Conservation (phyloP, 2,888 invertebrate genomes). For the Diplolepis rosae region DNA sequence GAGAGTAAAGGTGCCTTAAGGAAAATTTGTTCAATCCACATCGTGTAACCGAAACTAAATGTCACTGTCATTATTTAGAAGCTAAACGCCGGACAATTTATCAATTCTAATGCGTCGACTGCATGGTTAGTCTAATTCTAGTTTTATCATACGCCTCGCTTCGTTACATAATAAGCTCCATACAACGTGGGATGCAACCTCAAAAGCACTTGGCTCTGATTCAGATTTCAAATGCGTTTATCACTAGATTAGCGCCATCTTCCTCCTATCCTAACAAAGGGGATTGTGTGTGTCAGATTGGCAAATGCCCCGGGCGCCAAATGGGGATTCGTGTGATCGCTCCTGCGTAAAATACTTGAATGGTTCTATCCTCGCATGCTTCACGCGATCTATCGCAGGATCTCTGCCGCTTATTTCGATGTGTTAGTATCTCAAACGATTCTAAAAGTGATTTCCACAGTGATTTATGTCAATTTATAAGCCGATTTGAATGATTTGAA, state of each 20-base stretch:
- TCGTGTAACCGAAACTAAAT: neutral
- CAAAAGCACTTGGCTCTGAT: constrained; percentile 21
- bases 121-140: constrained; percentile 44
- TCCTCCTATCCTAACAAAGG: neutral
- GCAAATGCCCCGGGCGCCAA: constrained; percentile 22
- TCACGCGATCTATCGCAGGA: constrained; percentile 22
- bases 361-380: constrained; percentile 38
- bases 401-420: constrained; percentile 1
- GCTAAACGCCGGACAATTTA: constrained; percentile 32
- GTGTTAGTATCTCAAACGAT: constrained; percentile 18
- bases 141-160: constrained; percentile 36
- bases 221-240: constrained; percentile 31
- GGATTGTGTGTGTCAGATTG: constrained; percentile 21
- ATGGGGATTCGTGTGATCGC: constrained; percentile 24
- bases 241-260: constrained; percentile 22
- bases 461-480: constrained; percentile 10
- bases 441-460: constrained; percentile 20
- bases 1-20: neutral
- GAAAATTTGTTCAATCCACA: constrained; percentile 1
- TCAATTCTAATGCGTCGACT: constrained; percentile 36
- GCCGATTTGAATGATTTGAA: neutral
- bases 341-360: constrained; percentile 39
- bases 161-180: constrained; percentile 37
- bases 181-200: neutral
- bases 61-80: constrained; percentile 16